Percentiles rank a stretch among this genome's conserved stretches.
phyloP scores from a whole-genome alignment of 1,140 invertebrate species.

The Phthorimaea operculella region DNA sequence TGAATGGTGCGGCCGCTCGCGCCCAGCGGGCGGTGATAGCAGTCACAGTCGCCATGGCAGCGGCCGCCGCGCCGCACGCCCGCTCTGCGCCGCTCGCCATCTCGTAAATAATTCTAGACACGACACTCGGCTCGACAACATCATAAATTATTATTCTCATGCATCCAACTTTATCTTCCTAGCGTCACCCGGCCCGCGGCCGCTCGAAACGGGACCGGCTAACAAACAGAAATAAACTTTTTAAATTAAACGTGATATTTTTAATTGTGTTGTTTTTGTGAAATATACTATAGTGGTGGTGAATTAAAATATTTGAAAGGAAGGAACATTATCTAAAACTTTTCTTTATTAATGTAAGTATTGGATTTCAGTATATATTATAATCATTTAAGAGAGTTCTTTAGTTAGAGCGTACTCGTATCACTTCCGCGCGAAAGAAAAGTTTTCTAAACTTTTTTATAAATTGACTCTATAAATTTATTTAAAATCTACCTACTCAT shows the following conservation, averaged over 20 bases:
- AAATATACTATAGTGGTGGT: conserved; percentile 8
- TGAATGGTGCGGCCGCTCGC: too few species aligned
- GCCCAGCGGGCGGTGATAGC: background rate
- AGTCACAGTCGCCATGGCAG: background rate
- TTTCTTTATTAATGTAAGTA: background rate
- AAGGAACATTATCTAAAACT: background rate
- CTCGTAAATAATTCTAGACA: conserved; percentile 11
- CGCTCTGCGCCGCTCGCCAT: background rate
- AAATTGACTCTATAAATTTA: too few species aligned
- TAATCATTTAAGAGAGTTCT: too few species aligned
- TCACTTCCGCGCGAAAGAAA: too few species aligned
- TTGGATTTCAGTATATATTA: background rate
- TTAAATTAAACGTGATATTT: background rate
- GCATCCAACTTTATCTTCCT: conserved; percentile 7
- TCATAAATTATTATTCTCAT: conserved; percentile 10
- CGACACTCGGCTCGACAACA: conserved; percentile 9
- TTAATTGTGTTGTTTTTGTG: conserved; percentile 7
- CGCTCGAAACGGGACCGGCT: conserved; percentile 4
- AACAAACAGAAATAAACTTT: conserved; percentile 9
- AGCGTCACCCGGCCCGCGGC: conserved; percentile 3
- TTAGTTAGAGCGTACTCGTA: too few species aligned
- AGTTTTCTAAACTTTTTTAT: too few species aligned
- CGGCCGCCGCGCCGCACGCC: background rate
- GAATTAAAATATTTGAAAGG: too few species aligned
- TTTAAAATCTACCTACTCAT: too few species aligned